Evolutionary conservation across 2,797 vertebrate genomes (phyloP), one percentile per base, ranked within the genome.

Genomic region (Gila robusta): DNA sequence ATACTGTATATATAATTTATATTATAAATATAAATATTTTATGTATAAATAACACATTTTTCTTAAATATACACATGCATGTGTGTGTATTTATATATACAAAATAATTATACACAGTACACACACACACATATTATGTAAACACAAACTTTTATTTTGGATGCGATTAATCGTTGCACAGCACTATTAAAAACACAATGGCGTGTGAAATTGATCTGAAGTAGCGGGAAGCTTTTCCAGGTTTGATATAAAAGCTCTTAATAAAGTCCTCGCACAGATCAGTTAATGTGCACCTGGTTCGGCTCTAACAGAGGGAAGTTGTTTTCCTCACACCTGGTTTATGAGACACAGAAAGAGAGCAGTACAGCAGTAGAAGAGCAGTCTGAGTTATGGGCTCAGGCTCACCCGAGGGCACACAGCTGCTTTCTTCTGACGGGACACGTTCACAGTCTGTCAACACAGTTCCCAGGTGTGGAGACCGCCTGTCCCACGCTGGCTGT

Each of bases 351-450:
- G 16, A 44, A 35, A 35, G 35, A 32, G 32, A 32, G 32, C 32
- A 32, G 32, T 32, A 32, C 32, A 32, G 54, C 66, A 66, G 41
- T 37, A 21, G 19, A 26, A 47, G 35, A 16, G 19, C 41, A 32
- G 66, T 86, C 47, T 67, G 85, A 59, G 32, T 79, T 39, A 39
- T 1, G 52, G 52, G 44, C 44, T 14, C 44, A 1, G 4, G 16
- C 17, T 23, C 19, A 59, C 59, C 59, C 44, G 4, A 39, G 78
- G 78, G 54, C 62, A 39, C 71, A 70, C 85, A 86, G 79, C 85
- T 86, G 79, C n/a, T 73, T 41, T 59, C 44, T 23, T 28, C 10
- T 49, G 69, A 49, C 59, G 59, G 70, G 19, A 85, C 49, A 28
- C 32, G n/a, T 35, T 32, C 32, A 32, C 32, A 32, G 1, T 72